These are phyloP conservation scores for Leucosticte australis DNA, from an alignment of 2,113 vertebrate genomes.

Conservation along the genomic window DNA sequence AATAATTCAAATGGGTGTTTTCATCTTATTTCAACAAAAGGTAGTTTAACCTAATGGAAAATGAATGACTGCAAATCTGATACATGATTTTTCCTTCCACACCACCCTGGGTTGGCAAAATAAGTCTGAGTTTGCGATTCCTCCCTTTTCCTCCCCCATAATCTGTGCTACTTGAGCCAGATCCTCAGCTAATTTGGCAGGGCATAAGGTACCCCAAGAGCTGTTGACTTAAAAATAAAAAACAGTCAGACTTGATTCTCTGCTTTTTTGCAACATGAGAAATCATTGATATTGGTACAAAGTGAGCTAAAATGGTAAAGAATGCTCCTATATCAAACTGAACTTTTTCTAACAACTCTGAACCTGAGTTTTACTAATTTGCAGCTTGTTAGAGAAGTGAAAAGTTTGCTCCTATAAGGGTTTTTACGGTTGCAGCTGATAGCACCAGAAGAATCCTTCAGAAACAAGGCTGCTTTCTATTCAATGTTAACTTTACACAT, in stretches of 20 bases:
- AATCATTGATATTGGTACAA: not conserved
- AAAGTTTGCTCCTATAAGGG: not conserved
- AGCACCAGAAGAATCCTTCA: not conserved
- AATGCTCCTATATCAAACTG: not conserved
- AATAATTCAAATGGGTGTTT: not conserved
- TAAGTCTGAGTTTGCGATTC: not conserved
- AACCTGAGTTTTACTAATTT: not conserved
- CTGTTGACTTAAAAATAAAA: not conserved
- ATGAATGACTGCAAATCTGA: not conserved
- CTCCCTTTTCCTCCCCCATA: not conserved
- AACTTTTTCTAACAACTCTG: not conserved
- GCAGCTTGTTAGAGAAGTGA: not conserved
- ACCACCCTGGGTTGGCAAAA: not conserved
- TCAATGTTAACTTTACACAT: constrained; percentile 15
- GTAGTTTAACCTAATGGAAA: not conserved
- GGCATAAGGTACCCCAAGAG: not conserved
- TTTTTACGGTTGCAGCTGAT: not conserved
- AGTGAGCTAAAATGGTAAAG: not conserved
- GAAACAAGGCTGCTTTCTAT: not conserved
- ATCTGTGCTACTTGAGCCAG: not conserved
- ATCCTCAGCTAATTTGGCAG: constrained; percentile 8
- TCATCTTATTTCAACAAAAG: not conserved
- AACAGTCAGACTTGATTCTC: not conserved
- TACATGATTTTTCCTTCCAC: not conserved
- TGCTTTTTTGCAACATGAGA: not conserved